A percentile compares a stretch with the other conserved stretches of the same genome.
Conservation (phyloP, 2,797 vertebrate species). For the Acanthurus leucopareius region DNA sequence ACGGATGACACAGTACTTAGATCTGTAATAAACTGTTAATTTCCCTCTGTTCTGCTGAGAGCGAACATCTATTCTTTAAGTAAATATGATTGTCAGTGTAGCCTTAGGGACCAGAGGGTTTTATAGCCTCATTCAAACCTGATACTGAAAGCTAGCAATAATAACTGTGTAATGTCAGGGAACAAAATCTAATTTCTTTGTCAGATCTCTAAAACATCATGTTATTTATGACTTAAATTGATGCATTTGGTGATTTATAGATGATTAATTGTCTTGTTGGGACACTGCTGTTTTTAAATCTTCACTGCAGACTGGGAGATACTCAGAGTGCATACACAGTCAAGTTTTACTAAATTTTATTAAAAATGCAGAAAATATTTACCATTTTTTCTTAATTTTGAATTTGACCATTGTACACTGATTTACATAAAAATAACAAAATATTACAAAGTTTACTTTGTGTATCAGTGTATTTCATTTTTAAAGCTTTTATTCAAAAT, state of each 20-base stretch:
- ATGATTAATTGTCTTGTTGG: not conserved
- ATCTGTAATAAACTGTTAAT: not conserved
- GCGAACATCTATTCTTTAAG: not conserved
- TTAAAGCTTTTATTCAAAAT: not conserved
- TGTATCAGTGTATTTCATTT: not conserved
- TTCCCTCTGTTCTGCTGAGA: conserved; percentile 2
- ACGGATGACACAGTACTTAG: not conserved
- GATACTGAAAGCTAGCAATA: not conserved
- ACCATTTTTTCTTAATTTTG: not conserved
- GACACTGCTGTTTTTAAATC: not conserved
- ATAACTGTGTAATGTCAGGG: not conserved
- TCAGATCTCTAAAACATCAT: not conserved
- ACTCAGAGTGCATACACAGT: not conserved
- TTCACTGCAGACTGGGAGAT: not conserved
- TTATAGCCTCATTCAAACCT: not conserved
- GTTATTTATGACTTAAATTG: not conserved
- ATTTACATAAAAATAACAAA: not conserved
- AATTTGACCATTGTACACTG: not conserved
- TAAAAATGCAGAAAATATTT: not conserved
- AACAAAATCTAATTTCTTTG: not conserved
- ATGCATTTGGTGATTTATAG: not conserved
- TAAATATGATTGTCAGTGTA: not conserved
- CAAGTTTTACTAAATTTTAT: not conserved
- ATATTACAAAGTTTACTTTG: not conserved
- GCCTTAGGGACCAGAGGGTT: not conserved